Base-by-base conservation (phyloP, 2,888 invertebrate species). In the Ormyrus thymus region DNA sequence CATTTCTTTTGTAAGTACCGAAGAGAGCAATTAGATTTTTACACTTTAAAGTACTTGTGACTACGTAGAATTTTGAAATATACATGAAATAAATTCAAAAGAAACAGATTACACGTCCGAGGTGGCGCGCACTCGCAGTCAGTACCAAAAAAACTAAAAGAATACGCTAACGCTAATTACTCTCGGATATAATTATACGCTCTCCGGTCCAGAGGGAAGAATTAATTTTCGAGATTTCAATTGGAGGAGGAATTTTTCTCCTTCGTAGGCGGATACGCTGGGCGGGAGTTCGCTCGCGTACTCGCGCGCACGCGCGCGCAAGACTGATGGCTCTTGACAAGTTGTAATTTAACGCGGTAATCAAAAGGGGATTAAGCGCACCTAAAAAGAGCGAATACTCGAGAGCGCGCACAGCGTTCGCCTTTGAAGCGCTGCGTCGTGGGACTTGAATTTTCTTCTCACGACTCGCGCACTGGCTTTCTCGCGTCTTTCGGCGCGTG, bases 151-250 rank as follows among this genome's bases (percentile, higher is more conserved):
- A 29, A 29, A 29, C 29, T 1, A 69, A 45, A 13, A 7, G 10
- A 58, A 51, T 13, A 8, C 13, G 59, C 29, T 51, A 51, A 51
- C 29, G 43, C 48, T 71, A 71, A 62, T 61, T 45, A 45, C 51
- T 45, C 3, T 45, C 6, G 46, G 55, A 69, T 7, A n/a, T 11
- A 55, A 64, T 72, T 55, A 29, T 29, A 72, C n/a, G 48, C 4
- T 15, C 29, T 15, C n/a, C n/a, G 50, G 13, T 55, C 55, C 46
- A 15, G 9, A 11, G 4, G 43, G 13, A 66, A 29, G 74, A 74
- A 66, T 74, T 66, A 56, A 74, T 66, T 66, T 62, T 55, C 62
- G n/a, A 62, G 46, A 55, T 66, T 76, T 76, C 76, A 76, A 76
- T 76, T 68, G 61, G 53, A 68, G 7, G 8, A 6, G 46, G 11